A percentile compares a stretch with the other conserved stretches of the same genome.
Conservation (phyloP, 2,113 vertebrate species). For the Thinocorus orbignyianus region DNA sequence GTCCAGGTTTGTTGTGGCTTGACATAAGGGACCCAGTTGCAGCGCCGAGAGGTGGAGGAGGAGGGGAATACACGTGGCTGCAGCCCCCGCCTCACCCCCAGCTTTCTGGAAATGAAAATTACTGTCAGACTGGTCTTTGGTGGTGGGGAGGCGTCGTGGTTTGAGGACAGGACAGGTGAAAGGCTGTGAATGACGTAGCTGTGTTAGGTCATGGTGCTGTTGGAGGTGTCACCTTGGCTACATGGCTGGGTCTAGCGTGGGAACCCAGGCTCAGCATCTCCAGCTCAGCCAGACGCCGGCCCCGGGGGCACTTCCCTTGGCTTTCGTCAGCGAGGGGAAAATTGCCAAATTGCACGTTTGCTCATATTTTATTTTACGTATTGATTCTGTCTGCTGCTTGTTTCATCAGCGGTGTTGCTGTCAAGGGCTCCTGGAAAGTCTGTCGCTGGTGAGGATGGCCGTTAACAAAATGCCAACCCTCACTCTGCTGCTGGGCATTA, state of each 20-base stretch:
- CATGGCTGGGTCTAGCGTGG: not conserved
- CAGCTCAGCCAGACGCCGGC: not conserved
- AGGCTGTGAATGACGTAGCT: not conserved
- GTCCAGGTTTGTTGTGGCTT: not conserved
- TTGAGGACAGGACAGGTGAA: too few relatives aligned
- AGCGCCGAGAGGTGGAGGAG: not conserved
- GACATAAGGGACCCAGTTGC: not conserved
- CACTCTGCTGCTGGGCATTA: not conserved
- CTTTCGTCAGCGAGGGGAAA: not conserved
- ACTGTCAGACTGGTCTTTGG: not conserved
- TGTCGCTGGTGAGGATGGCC: not conserved
- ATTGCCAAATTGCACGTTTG: not conserved
- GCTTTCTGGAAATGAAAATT: not conserved
- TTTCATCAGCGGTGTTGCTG: not conserved
- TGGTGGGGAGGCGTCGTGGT: not conserved
- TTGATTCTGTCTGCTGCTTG: not conserved
- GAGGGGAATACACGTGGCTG: not conserved
- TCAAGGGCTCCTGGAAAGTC: not conserved
- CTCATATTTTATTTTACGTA: not conserved
- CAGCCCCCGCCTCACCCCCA: not conserved
- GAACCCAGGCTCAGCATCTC: accelerated
- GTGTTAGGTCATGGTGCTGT: not conserved
- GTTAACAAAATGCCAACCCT: not conserved
- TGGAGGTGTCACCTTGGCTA: not conserved
- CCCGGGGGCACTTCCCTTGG: not conserved